These are phyloP conservation scores for Sicus ferrugineus DNA, from an alignment of 2,888 invertebrate species.

Conservation along the genomic window DNA sequence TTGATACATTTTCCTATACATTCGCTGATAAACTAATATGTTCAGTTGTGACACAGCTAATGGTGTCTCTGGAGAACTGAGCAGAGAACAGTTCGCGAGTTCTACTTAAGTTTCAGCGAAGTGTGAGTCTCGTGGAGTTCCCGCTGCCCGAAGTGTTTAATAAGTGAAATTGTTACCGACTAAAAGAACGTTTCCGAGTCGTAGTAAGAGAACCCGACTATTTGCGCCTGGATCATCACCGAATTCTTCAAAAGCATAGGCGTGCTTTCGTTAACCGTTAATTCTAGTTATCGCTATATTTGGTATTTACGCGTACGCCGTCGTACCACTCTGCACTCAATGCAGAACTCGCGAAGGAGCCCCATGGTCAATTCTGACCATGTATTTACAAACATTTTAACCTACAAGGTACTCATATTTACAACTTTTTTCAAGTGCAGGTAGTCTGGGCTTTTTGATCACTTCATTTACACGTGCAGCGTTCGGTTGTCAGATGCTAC, in stretches of 20 bases:
- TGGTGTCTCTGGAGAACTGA: not conserved
- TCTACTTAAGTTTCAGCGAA: not conserved
- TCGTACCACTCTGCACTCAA: not conserved
- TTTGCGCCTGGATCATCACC: too few species aligned
- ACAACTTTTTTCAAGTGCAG: not conserved
- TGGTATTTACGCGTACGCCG: not conserved
- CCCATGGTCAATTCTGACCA: not conserved
- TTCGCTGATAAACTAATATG: too few species aligned
- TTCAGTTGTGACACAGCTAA: too few species aligned
- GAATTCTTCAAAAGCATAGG: too few species aligned
- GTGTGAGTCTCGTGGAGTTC: not conserved
- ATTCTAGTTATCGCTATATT: constrained; percentile 13
- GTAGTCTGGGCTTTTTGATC: not conserved
- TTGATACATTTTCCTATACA: too few species aligned
- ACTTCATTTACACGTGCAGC: constrained; percentile 49
- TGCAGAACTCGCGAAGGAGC: not conserved
- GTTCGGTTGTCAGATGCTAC: constrained; percentile 44
- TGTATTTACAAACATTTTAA: not conserved
- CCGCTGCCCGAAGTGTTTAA: constrained; percentile 2
- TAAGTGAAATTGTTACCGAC: constrained; percentile 19
- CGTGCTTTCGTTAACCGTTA: too few species aligned
- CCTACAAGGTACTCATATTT: not conserved
- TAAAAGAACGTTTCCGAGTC: constrained; percentile 10
- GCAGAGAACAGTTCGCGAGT: too few species aligned
- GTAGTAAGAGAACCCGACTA: not conserved